Conservation (phyloP, 2,113 vertebrate genomes). For the Aspiorhynchus laticeps region DNA sequence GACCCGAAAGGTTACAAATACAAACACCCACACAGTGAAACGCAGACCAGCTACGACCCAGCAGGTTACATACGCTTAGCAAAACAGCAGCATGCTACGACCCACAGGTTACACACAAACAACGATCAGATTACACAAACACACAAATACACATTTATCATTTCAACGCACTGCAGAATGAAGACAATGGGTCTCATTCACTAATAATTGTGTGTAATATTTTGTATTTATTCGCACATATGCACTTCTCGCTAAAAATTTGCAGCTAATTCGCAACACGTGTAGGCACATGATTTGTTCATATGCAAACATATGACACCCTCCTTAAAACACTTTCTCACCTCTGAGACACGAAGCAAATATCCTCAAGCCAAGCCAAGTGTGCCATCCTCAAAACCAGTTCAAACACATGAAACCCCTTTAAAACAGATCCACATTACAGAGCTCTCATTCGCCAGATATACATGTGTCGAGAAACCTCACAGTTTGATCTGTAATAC, state of each 20-base stretch:
- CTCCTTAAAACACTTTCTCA: no score
- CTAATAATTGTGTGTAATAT: neutral
- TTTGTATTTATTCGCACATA: neutral
- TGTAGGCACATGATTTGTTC: neutral
- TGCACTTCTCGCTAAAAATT: neutral
- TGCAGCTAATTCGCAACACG: neutral
- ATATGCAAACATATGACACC: neutral
- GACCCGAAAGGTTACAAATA: slow-evolving; percentile 39
- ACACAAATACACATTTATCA: neutral
- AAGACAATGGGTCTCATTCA: neutral
- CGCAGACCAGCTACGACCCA: neutral
- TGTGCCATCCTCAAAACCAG: neutral
- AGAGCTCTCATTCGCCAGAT: no score
- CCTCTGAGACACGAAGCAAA: no score
- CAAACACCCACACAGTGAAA: slow-evolving; percentile 42
- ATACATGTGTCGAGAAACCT: neutral
- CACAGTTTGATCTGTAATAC: neutral
- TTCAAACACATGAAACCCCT: no score
- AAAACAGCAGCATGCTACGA: slow-evolving; percentile 8
- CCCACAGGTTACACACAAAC: slow-evolving; percentile 13
- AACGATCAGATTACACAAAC: slow-evolving; percentile 13
- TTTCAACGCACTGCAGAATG: neutral
- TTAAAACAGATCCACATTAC: no score
- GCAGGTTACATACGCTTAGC: neutral
- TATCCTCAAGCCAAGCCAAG: no score